Evolutionary conservation across 2,888 invertebrate species (phyloP).

Genomic region (Therioaphis trifolii): DNA sequence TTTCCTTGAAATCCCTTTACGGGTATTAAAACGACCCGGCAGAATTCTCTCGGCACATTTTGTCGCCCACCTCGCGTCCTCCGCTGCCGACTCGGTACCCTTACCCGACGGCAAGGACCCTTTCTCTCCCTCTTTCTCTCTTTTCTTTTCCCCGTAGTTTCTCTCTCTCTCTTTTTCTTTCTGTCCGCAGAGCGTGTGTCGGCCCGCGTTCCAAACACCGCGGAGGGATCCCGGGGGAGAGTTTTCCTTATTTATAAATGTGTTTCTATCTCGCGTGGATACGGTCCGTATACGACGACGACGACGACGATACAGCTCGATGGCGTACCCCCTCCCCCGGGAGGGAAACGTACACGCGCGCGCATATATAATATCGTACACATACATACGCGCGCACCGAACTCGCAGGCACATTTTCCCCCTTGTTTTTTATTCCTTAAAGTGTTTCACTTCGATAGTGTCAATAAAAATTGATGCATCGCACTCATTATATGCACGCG

Average conservation of each 20-base stretch:
- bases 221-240: conserved; percentile 15
- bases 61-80: conserved; percentile 42
- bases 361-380: not conserved
- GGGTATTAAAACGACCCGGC: conserved; percentile 61
- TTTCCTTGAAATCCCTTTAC: conserved; percentile 61
- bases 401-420: not conserved
- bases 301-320: conserved; percentile 10
- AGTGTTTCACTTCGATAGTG: conserved; percentile 42
- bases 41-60: conserved; percentile 57
- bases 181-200: not conserved
- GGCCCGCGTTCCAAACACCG: not conserved
- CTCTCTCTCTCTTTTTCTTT: not conserved
- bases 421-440: conserved; percentile 12
- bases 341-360: conserved; percentile 16
- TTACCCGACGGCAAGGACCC: not conserved
- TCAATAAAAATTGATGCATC: conserved; percentile 54
- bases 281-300: conserved; percentile 51
- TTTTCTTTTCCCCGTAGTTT: not conserved
- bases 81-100: not conserved
- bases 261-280: conserved; percentile 41
- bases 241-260: conserved; percentile 58
- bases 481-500: conserved; percentile 20
- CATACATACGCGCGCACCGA: not conserved
- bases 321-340: not conserved
- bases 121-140: not conserved